Conservation (phyloP, 2,888 invertebrate genomes). For the Callosobruchus maculatus region DNA sequence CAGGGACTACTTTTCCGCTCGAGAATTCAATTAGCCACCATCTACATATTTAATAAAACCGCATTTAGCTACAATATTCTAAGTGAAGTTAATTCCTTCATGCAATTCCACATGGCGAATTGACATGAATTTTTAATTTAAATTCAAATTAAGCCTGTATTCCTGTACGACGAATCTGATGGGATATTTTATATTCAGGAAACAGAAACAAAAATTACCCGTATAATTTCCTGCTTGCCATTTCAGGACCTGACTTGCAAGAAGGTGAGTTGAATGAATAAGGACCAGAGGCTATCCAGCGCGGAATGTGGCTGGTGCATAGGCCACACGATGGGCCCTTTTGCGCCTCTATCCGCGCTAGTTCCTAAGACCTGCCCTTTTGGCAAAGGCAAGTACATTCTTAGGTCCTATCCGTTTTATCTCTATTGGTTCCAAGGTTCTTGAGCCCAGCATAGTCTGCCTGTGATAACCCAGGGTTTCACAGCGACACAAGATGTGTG, state of each 20-base stretch:
- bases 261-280: background rate
- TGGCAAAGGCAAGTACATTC: too few relatives aligned
- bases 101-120: conserved; percentile 3
- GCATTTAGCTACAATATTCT: background rate
- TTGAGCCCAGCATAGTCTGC: too few relatives aligned
- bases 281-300: too few relatives aligned
- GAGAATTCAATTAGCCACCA: conserved; percentile 1
- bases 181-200: background rate
- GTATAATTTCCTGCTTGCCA: background rate
- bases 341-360: too few relatives aligned
- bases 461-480: too few relatives aligned
- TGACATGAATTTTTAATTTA: conserved; percentile 8
- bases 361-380: too few relatives aligned
- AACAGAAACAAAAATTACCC: background rate
- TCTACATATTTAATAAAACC: conserved; percentile 3
- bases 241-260: background rate
- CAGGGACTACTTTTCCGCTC: background rate
- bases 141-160: conserved; percentile 2
- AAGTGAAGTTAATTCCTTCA: conserved; percentile 1
- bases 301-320: too few relatives aligned
- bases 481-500: too few relatives aligned
- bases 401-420: too few relatives aligned
- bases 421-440: too few relatives aligned
- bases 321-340: too few relatives aligned
- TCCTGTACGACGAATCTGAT: background rate